These are phyloP conservation scores for Hemichromis elongatus DNA, from an alignment of 2,113 vertebrate species.

Conservation along the genomic window DNA sequence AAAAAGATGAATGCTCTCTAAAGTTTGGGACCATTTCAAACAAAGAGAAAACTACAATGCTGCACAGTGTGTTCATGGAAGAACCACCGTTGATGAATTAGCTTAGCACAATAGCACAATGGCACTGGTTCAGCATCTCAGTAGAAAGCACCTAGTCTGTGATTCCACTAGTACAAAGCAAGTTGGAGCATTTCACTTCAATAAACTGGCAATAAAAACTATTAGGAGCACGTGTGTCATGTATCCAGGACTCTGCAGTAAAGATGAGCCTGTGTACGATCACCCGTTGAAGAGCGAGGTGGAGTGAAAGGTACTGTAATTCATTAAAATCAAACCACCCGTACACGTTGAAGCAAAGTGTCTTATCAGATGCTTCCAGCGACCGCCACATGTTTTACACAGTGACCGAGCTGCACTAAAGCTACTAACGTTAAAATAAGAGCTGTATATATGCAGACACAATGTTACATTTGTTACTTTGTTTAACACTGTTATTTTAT, in stretches of 20 bases:
- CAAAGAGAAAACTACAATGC: background rate
- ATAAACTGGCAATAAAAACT: background rate
- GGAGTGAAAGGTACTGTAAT: too few relatives aligned
- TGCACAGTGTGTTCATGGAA: background rate
- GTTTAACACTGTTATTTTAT: background rate
- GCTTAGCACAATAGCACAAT: background rate
- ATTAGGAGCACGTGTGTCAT: background rate
- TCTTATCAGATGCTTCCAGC: too few relatives aligned
- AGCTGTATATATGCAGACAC: too few relatives aligned
- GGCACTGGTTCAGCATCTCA: background rate
- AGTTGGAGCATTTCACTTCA: background rate
- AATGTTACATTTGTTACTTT: too few relatives aligned
- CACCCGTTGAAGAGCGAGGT: too few relatives aligned
- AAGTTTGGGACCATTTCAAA: background rate
- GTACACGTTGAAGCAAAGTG: too few relatives aligned
- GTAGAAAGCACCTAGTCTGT: background rate
- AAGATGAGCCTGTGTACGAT: background rate
- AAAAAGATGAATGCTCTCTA: background rate
- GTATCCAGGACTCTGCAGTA: background rate
- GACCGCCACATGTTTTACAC: too few relatives aligned
- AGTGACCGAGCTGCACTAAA: too few relatives aligned
- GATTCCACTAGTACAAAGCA: background rate
- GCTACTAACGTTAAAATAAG: too few relatives aligned
- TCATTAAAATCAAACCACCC: too few relatives aligned
- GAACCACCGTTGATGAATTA: background rate